Conservation (phyloP, 2,888 invertebrate genomes). For the Sicus ferrugineus region DNA sequence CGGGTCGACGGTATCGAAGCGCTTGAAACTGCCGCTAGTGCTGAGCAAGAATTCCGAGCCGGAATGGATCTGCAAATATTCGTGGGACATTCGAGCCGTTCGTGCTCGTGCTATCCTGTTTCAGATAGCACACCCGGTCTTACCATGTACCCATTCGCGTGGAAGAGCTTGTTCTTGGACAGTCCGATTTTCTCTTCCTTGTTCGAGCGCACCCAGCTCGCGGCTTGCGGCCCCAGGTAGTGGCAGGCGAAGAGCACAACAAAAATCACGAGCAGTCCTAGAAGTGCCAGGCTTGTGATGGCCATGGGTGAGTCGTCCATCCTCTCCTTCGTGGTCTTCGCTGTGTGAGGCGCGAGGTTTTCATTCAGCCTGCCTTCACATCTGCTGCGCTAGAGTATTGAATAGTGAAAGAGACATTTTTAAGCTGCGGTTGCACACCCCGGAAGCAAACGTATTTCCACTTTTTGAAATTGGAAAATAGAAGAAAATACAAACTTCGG, state of each 20-base stretch:
- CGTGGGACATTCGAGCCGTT: neutral
- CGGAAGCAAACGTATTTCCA: no score
- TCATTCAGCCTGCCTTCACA: neutral
- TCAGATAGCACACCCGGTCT: conserved; percentile 44
- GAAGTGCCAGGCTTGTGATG: conserved; percentile 56
- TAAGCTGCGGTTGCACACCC: no score
- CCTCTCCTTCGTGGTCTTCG: no score
- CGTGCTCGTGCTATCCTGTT: neutral
- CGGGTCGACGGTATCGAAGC: conserved; percentile 73
- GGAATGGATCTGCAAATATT: conserved; percentile 68
- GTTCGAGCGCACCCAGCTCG: conserved; percentile 62
- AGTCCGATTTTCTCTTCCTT: conserved; percentile 64
- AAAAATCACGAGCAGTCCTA: conserved; percentile 57
- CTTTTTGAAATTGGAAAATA: no score
- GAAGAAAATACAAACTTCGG: no score
- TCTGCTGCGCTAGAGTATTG: neutral
- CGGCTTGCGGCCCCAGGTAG: conserved; percentile 59
- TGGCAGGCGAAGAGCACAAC: conserved; percentile 59
- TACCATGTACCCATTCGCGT: conserved; percentile 75
- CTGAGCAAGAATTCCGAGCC: conserved; percentile 72
- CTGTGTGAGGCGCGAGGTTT: neutral
- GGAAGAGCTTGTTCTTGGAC: conserved; percentile 67
- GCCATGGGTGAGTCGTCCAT: conserved; percentile 53
- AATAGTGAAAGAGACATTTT: neutral
- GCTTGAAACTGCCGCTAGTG: conserved; percentile 71